Base-by-base conservation (phyloP, 2,888 invertebrate genomes). In the Dryadula phaetusa region DNA sequence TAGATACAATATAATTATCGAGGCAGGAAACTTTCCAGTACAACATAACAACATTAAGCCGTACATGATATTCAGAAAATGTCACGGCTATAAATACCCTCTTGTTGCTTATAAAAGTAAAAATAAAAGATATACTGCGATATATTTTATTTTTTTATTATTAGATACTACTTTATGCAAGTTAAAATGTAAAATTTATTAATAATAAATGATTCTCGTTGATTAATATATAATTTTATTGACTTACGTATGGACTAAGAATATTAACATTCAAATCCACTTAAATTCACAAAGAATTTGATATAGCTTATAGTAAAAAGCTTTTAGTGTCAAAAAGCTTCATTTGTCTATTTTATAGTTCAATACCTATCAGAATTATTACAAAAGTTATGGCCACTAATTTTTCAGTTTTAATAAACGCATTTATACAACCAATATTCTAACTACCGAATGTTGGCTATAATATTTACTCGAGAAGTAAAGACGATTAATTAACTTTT, bases 31-130 rank as follows among this genome's bases (percentile, higher is more conserved):
- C 40, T 56, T 56, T 56, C 56, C 16, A 42, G 25, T 37, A 34
- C 37, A 47, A 54, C 44, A 16, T 20, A 47, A 56, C 28, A 49
- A 40, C 47, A 47, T 47, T 34, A 25, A 62, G 49, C 18, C 20
- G 56, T 37, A 40, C 56, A 40, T 3, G 22, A 25, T 56, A 47
- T 46, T 32, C 47, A 49, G 32, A 52, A 65, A 65, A 65, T 65
- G 60, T 32, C 65, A 60, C 49, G 42, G 60, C 60, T 65, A 49
- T 65, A 37, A 49, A 52, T 46, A 52, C 16, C 8, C 18, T 60
- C 49, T 32, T 40, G 28, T 14, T 10, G 28, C 2, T 20, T 28
- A 60, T 22, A 7, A 20, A 64, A 28, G 37, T 53, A 34, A 56
- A 40, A n/a, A 22, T n/a, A 22, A 54, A 32, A 32, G 16, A 28